Evolutionary conservation across 2,888 invertebrate genomes (phyloP).

Genomic region (Drosophila gaucha): DNA sequence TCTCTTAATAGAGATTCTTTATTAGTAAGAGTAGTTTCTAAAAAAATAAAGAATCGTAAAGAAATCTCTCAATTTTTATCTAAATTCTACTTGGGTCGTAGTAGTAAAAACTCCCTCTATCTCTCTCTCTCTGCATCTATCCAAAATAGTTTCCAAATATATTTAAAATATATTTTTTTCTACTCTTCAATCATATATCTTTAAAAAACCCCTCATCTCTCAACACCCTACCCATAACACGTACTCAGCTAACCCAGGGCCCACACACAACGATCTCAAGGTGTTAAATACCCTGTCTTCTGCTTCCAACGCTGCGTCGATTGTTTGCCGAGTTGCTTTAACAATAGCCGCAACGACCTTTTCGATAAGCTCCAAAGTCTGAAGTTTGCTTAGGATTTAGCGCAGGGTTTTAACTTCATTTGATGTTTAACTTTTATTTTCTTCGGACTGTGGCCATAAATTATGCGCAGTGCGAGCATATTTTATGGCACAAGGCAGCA

Average conservation of each 20-base stretch:
- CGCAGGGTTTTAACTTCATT: conserved; percentile 22
- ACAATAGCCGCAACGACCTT: conserved; percentile 2
- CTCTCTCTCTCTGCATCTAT: too few species aligned
- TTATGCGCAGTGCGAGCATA: conserved; percentile 70
- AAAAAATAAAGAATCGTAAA: too few species aligned
- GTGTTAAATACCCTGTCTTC: conserved; percentile 58
- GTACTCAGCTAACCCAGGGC: conserved; percentile 25
- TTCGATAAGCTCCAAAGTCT: conserved; percentile 52
- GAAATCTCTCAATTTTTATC: too few species aligned
- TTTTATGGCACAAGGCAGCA: conserved; percentile 46
- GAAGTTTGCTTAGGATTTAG: conserved; percentile 57
- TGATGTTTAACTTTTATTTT: conserved; percentile 25
- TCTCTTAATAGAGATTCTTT: too few species aligned
- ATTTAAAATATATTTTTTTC: too few species aligned
- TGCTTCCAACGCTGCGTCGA: conserved; percentile 2
- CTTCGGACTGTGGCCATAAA: conserved; percentile 47
- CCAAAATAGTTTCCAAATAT: too few species aligned
- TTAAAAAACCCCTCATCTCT: not conserved
- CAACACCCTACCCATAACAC: conserved; percentile 5
- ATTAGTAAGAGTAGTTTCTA: too few species aligned
- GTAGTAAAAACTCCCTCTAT: too few species aligned
- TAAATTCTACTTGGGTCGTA: too few species aligned
- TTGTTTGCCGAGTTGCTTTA: conserved; percentile 27
- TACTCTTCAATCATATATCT: too few species aligned
- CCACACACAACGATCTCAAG: conserved; percentile 57